phyloP scores from a whole-genome alignment of 2,113 vertebrate species.

The Dicerorhinus sumatrensis region DNA sequence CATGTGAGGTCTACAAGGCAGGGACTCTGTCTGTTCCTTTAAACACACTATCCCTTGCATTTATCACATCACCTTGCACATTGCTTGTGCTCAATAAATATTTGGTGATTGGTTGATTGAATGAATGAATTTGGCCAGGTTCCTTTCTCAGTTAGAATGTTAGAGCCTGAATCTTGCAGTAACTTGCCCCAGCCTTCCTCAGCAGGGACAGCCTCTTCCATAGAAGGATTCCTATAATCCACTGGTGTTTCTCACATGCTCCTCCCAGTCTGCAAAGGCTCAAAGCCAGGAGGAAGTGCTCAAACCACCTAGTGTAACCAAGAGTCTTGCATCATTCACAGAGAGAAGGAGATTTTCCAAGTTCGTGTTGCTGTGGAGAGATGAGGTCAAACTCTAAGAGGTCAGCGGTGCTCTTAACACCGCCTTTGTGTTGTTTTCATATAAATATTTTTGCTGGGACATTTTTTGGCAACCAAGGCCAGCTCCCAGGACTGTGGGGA shows the following conservation, averaged over 20 bases:
- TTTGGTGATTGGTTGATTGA: neutral
- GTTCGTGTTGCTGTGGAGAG: slow-evolving; percentile 35
- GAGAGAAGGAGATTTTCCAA: slow-evolving; percentile 51
- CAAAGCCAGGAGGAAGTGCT: slow-evolving; percentile 45
- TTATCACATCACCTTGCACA: neutral
- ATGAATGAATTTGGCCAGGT: neutral
- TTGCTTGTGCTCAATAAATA: neutral
- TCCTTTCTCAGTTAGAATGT: neutral
- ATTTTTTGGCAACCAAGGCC: slow-evolving; percentile 62
- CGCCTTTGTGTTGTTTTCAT: slow-evolving; percentile 73
- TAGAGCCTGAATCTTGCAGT: neutral
- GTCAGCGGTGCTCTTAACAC: slow-evolving; percentile 57
- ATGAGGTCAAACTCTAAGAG: slow-evolving; percentile 64
- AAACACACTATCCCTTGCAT: neutral
- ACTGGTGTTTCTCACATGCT: neutral
- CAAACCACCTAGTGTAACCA: slow-evolving; percentile 43
- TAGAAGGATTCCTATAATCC: neutral
- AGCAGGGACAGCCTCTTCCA: neutral
- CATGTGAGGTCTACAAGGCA: neutral
- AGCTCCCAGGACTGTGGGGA: slow-evolving; percentile 38
- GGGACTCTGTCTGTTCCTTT: neutral
- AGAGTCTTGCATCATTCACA: slow-evolving; percentile 58
- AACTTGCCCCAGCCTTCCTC: neutral
- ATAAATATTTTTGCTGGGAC: slow-evolving; percentile 79
- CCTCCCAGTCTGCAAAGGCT: neutral